These are phyloP conservation scores for Halichoeres trimaculatus DNA, from an alignment of 2,113 vertebrate genomes.

Conservation along the genomic window DNA sequence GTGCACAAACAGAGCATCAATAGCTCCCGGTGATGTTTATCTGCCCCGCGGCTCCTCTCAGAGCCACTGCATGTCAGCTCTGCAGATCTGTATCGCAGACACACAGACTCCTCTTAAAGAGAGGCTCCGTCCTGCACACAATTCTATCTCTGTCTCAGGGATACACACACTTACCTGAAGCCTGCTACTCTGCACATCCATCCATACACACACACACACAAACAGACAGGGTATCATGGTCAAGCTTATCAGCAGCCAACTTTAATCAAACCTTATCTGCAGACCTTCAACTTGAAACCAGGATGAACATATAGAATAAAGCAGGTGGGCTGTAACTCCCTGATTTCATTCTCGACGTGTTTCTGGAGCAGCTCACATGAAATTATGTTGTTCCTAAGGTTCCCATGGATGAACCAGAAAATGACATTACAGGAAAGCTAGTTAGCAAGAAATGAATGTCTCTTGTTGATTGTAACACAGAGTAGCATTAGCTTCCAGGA, in stretches of 20 bases:
- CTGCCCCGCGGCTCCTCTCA: slow-evolving; percentile 34
- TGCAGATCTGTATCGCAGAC: slow-evolving; percentile 63
- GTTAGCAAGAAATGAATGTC: not conserved
- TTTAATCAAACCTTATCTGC: slow-evolving; percentile 59
- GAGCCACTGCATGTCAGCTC: slow-evolving; percentile 37
- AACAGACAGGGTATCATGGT: slow-evolving; percentile 48
- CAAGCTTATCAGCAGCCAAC: slow-evolving; percentile 41
- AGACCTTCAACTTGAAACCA: slow-evolving; percentile 9
- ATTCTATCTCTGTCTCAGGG: slow-evolving; percentile 58
- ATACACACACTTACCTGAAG: slow-evolving; percentile 11
- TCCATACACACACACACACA: not conserved
- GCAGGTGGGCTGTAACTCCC: not conserved
- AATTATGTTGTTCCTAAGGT: not conserved
- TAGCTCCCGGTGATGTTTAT: slow-evolving; percentile 66
- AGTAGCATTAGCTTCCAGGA: not conserved
- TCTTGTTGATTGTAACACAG: too few species aligned
- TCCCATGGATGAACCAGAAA: not conserved
- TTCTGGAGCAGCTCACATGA: not conserved
- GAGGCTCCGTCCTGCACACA: slow-evolving; percentile 53
- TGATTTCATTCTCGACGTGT: too few species aligned
- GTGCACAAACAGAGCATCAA: slow-evolving; percentile 47
- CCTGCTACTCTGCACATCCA: too few species aligned
- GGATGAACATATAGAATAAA: slow-evolving; percentile 5
- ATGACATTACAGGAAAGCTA: not conserved
- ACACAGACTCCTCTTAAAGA: slow-evolving; percentile 58